Percentiles rank a stretch among this genome's conserved stretches.
Conservation (phyloP, 2,113 vertebrate species). For the Tachysurus vachellii region DNA sequence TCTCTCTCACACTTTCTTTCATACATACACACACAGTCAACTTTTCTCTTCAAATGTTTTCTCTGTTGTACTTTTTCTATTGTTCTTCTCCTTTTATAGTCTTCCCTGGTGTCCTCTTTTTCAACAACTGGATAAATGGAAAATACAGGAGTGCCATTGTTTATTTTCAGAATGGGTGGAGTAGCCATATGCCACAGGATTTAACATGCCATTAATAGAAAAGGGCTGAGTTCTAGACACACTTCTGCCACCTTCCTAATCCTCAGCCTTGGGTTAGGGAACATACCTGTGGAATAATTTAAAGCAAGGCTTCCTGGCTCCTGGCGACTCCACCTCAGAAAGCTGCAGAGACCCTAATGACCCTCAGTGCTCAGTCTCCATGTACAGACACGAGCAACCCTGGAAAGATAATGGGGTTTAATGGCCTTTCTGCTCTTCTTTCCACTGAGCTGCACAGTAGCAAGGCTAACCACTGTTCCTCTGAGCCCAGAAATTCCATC, state of each 20-base stretch:
- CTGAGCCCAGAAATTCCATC: constrained; percentile 56
- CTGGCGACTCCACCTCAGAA: constrained; percentile 10
- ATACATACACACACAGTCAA: background rate
- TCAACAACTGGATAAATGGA: constrained; percentile 57
- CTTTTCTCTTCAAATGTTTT: constrained; percentile 33
- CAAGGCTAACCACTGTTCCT: constrained; percentile 39
- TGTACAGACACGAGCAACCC: constrained; percentile 45
- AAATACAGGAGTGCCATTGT: constrained; percentile 58
- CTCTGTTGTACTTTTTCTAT: constrained; percentile 51
- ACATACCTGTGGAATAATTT: constrained; percentile 26
- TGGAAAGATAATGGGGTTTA: constrained; percentile 10
- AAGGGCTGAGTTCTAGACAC: background rate
- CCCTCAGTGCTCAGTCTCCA: constrained; percentile 48
- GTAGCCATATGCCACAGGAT: constrained; percentile 37
- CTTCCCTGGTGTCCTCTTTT: constrained; percentile 10
- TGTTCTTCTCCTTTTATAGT: constrained; percentile 49
- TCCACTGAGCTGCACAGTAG: constrained; percentile 47
- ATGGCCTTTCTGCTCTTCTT: constrained; percentile 20
- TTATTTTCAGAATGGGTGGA: constrained; percentile 59
- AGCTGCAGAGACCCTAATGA: constrained; percentile 40
- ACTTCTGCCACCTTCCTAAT: background rate
- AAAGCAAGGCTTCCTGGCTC: background rate
- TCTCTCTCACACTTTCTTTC: background rate
- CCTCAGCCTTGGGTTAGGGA: background rate
- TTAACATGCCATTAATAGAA: constrained; percentile 26